phyloP scores from a whole-genome alignment of 53 echinoderm and acorn worm species.

The Zoroaster sp. region DNA sequence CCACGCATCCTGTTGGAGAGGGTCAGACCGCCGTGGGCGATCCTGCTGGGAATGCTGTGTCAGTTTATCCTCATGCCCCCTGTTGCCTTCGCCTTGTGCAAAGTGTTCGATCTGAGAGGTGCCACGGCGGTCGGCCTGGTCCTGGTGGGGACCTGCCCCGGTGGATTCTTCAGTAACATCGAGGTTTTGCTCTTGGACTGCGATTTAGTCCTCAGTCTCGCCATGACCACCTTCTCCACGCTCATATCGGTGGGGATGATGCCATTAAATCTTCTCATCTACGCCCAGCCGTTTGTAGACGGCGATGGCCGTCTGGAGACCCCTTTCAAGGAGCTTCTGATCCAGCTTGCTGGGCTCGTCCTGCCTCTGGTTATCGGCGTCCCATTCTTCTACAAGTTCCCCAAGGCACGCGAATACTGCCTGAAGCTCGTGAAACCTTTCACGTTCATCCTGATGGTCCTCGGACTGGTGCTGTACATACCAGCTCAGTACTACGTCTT shows the following conservation, averaged over 20 bases:
- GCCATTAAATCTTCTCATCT: constrained; percentile 91
- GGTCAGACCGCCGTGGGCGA: constrained; percentile 68
- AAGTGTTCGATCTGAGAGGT: constrained; percentile 43
- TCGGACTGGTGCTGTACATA: constrained; percentile 66
- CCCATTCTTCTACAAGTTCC: constrained; percentile 76
- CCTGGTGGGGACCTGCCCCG: constrained; percentile 86
- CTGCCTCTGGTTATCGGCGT: constrained; percentile 73
- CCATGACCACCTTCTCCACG: constrained; percentile 95
- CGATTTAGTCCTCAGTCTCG: constrained; percentile 85
- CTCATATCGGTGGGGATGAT: constrained; percentile 83
- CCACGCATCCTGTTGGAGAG: constrained; percentile 51
- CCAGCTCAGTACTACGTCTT: constrained; percentile 83
- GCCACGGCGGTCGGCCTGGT: constrained; percentile 80
- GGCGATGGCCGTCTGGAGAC: constrained; percentile 65
- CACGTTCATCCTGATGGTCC: constrained; percentile 65
- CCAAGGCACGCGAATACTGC: constrained; percentile 64
- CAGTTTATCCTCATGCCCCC: constrained; percentile 93
- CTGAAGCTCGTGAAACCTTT: constrained; percentile 83
- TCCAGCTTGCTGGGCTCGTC: constrained; percentile 75
- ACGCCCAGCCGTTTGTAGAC: constrained; percentile 72
- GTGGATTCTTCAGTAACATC: constrained; percentile 94
- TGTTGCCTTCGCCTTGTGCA: constrained; percentile 71
- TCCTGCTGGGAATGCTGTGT: constrained; percentile 83
- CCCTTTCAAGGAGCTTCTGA: constrained; percentile 72
- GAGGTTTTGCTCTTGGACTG: constrained; percentile 78